These are phyloP conservation scores for Mycetomoellerius zeteki DNA, from an alignment of 1,140 invertebrate species.

Conservation along the genomic window DNA sequence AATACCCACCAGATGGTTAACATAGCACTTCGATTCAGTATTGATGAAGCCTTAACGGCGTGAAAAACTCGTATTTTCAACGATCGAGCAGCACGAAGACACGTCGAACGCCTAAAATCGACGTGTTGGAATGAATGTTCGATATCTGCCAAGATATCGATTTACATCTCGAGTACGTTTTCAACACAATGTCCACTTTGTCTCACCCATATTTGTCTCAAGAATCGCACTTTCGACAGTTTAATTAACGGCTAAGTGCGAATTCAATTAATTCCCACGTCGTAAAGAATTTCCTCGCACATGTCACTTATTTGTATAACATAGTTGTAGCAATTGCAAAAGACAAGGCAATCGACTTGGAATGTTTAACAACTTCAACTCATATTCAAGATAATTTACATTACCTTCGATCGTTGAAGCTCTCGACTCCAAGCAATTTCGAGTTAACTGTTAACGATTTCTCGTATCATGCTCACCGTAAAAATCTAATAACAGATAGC, in stretches of 20 bases:
- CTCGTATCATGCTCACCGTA: neutral
- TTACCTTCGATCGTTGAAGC: neutral
- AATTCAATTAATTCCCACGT: neutral
- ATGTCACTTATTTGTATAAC: neutral
- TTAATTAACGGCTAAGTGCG: neutral
- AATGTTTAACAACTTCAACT: neutral
- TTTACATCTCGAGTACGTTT: constrained; percentile 30
- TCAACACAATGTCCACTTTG: constrained; percentile 20
- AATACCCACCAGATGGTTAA: constrained; percentile 54
- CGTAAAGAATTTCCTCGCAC: neutral
- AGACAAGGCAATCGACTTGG: neutral
- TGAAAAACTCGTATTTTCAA: constrained; percentile 62
- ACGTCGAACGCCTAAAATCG: constrained; percentile 12
- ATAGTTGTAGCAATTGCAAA: neutral
- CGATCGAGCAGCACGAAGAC: neutral
- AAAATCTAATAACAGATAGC: constrained; percentile 14
- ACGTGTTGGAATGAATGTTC: neutral
- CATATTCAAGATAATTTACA: constrained; percentile 8
- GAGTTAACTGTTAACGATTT: constrained; percentile 3
- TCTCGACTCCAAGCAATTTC: neutral
- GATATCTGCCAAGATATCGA: constrained; percentile 23
- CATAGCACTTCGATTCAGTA: constrained; percentile 68
- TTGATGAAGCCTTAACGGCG: constrained; percentile 29
- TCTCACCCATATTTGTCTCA: neutral
- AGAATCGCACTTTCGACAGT: constrained; percentile 23